Evolutionary conservation across 2,888 invertebrate genomes (phyloP).

Genomic region (Geophilus truncorum): DNA sequence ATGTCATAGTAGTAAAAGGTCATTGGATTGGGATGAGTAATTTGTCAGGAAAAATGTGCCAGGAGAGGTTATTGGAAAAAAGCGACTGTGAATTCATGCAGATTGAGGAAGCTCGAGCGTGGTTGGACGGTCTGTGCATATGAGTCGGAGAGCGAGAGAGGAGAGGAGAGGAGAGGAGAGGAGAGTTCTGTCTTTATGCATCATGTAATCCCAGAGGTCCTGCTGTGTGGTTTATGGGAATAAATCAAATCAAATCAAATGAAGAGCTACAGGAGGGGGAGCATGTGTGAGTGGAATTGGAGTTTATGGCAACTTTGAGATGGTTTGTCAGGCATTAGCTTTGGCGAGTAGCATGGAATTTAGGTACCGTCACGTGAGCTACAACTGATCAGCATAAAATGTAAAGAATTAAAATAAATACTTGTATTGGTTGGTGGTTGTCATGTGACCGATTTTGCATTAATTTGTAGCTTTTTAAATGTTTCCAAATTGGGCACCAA

Average conservation of each 20-base stretch:
- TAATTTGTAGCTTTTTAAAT: no score
- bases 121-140: neutral
- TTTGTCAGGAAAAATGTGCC: neutral
- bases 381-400: no score
- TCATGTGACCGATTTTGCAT: no score
- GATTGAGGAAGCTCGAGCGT: neutral
- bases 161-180: no score
- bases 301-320: neutral
- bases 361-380: no score
- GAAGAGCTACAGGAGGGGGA: neutral
- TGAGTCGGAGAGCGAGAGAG: neutral
- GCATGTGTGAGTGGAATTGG: neutral
- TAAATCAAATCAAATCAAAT: constrained; percentile 18
- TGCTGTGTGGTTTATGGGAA: neutral
- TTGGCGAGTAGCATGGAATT: no score
- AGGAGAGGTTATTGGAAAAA: neutral
- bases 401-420: no score
- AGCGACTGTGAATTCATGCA: neutral
- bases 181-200: neutral
- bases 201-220: constrained; percentile 3
- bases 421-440: no score
- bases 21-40: constrained; percentile 6
- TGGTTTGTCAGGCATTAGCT: neutral
- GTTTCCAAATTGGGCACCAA: neutral
- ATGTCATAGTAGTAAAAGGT: constrained; percentile 6